Evolutionary conservation across 1,140 invertebrate genomes (phyloP).

Genomic region (Phymastichus coffea): DNA sequence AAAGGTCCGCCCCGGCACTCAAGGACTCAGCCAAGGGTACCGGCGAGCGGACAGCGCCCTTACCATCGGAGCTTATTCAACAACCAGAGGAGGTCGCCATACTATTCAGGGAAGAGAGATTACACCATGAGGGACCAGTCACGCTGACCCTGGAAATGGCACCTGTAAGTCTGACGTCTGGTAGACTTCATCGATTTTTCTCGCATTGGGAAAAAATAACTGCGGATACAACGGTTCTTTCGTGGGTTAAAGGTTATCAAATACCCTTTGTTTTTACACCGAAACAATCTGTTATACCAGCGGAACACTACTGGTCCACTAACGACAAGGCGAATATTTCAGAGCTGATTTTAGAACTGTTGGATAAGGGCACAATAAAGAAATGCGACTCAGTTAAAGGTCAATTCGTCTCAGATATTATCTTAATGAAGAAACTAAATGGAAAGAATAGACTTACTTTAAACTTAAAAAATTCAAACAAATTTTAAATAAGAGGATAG

Average conservation of each 20-base stretch:
- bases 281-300: neutral
- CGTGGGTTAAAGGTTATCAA: conserved; percentile 2
- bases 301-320: neutral
- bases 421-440: conserved; percentile 29
- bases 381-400: neutral
- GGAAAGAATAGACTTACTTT: conserved; percentile 36
- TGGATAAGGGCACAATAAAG: neutral
- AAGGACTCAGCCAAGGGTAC: neutral
- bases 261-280: neutral
- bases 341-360: neutral
- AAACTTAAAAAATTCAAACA: conserved; percentile 32
- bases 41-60: neutral
- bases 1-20: conserved; percentile 2
- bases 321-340: neutral
- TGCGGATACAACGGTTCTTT: neutral
- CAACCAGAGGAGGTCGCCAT: neutral
- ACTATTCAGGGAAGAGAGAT: neutral
- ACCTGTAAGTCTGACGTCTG: neutral
- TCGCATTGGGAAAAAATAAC: neutral
- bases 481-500: conserved; percentile 12
- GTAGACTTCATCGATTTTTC: neutral
- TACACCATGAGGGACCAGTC: neutral
- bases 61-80: neutral
- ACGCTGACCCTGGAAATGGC: neutral
- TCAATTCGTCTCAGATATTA: conserved; percentile 27